A percentile compares a stretch with the other conserved stretches of the same genome.
Evolutionary conservation across 2,888 invertebrate genomes (phyloP).

Genomic region (Chironomus riparius): DNA sequence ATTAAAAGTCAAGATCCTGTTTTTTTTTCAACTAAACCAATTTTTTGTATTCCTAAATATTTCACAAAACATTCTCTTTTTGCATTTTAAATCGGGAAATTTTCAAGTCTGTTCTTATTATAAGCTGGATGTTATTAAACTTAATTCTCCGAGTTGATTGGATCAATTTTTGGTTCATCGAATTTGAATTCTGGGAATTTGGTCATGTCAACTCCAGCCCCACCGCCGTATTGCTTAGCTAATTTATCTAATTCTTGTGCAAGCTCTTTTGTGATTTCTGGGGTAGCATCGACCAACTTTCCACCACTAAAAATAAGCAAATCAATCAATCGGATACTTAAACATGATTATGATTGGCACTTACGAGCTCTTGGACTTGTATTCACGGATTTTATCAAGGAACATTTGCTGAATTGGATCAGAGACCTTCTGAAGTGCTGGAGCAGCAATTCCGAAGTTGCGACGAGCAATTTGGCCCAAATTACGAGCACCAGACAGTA

Average conservation of each 20-base stretch:
- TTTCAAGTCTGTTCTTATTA: not conserved
- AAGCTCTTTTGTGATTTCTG: conserved; percentile 64
- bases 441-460: conserved; percentile 64
- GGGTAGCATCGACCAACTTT: conserved; percentile 72
- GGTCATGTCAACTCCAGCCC: conserved; percentile 71
- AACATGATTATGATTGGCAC: conserved; percentile 35
- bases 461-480: conserved; percentile 50
- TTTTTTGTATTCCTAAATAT: not conserved
- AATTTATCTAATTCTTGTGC: conserved; percentile 73
- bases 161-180: conserved; percentile 59
- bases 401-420: conserved; percentile 94
- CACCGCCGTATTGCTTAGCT: conserved; percentile 66
- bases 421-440: conserved; percentile 56
- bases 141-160: conserved; percentile 44
- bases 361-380: conserved; percentile 77
- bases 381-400: conserved; percentile 84
- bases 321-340: not conserved
- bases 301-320: conserved; percentile 55
- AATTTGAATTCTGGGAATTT: conserved; percentile 83
- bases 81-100: not conserved
- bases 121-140: not conserved
- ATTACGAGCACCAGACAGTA: conserved; percentile 46
- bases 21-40: conserved; percentile 12
- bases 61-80: not conserved
- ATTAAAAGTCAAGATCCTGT: not conserved